Evolutionary conservation across 2,888 invertebrate genomes (phyloP).

Genomic region (Tineola bisselliella): DNA sequence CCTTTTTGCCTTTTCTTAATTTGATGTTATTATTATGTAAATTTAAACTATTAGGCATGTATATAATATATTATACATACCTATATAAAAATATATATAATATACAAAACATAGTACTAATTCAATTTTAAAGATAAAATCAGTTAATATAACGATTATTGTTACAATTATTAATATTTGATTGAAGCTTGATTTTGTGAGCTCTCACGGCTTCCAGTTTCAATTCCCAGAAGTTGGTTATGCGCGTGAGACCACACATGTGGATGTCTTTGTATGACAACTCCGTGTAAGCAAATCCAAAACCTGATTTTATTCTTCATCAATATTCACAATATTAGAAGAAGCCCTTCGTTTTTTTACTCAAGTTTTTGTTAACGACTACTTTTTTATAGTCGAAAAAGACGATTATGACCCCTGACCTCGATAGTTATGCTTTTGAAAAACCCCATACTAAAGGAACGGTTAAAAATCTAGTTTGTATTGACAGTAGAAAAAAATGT

Average conservation of each 20-base stretch:
- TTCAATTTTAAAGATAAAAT: no score
- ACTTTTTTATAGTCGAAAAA: constrained; percentile 52
- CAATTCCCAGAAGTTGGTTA: constrained; percentile 46
- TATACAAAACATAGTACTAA: no score
- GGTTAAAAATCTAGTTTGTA: constrained; percentile 58
- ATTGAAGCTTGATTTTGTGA: background rate
- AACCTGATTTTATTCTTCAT: constrained; percentile 66
- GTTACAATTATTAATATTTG: background rate
- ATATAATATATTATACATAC: background rate
- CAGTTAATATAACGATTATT: background rate
- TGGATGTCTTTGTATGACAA: constrained; percentile 30
- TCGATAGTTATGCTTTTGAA: constrained; percentile 38
- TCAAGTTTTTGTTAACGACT: constrained; percentile 54
- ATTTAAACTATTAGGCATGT: background rate
- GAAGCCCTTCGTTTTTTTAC: constrained; percentile 55
- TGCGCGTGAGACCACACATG: constrained; percentile 61
- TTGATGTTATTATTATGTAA: background rate
- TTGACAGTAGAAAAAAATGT: constrained; percentile 46
- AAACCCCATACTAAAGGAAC: constrained; percentile 24
- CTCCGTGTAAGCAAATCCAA: constrained; percentile 39
- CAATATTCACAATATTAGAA: constrained; percentile 67
- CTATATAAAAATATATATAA: no score
- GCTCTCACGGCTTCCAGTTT: constrained; percentile 15
- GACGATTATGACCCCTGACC: constrained; percentile 62
- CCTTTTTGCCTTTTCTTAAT: constrained; percentile 23